phyloP scores from a whole-genome alignment of 2,113 vertebrate species.

The Alces alces region DNA sequence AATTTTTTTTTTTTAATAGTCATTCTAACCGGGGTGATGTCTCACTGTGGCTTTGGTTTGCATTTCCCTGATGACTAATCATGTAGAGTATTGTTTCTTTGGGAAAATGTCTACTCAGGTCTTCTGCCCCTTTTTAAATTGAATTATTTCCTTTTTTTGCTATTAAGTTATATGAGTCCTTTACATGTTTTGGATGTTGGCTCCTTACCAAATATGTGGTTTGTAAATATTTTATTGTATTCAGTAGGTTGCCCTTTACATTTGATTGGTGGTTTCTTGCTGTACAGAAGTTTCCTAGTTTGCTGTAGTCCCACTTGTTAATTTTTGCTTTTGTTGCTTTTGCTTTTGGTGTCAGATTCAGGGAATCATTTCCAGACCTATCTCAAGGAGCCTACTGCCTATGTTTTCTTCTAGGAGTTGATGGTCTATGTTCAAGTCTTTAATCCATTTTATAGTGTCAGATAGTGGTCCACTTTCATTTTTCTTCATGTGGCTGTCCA shows the following conservation, averaged over 20 bases:
- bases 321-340: background rate
- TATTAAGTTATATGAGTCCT: background rate
- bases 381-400: background rate
- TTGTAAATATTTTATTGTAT: background rate
- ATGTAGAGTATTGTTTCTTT: background rate
- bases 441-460: background rate
- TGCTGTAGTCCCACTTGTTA: background rate
- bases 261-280: background rate
- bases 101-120: background rate
- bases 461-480: background rate
- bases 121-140: background rate
- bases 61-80: background rate
- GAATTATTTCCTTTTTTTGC: background rate
- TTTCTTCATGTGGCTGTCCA: background rate
- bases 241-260: background rate
- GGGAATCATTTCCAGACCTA: background rate
- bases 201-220: background rate
- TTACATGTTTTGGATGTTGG: background rate
- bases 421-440: background rate
- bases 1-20: background rate
- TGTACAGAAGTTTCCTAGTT: background rate
- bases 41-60: background rate
- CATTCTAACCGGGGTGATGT: background rate
- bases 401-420: background rate
- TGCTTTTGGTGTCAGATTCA: background rate